These are phyloP conservation scores for Ectemnius lituratus DNA, from an alignment of 2,888 invertebrate species.

Conservation along the genomic window DNA sequence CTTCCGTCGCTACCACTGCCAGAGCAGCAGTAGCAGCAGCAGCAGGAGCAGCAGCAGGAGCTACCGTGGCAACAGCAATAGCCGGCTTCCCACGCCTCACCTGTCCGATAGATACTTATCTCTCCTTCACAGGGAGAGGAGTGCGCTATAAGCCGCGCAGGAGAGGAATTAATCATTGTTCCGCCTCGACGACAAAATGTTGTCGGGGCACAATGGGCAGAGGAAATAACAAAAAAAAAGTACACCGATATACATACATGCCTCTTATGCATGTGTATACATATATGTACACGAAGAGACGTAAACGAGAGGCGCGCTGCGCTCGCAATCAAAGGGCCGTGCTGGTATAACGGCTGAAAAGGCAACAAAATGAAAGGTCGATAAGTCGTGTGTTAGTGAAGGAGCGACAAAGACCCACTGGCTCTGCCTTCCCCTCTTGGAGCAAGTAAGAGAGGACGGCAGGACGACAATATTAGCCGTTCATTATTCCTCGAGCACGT, in stretches of 20 bases:
- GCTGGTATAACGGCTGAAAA: slow-evolving; percentile 60
- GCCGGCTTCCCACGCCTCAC: slow-evolving; percentile 63
- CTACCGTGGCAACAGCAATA: neutral
- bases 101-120: slow-evolving; percentile 63
- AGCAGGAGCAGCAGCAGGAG: neutral
- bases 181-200: slow-evolving; percentile 55
- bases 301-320: slow-evolving; percentile 16
- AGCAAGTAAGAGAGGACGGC: slow-evolving; percentile 25
- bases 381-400: slow-evolving; percentile 67
- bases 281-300: slow-evolving; percentile 14
- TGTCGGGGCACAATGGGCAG: slow-evolving; percentile 52
- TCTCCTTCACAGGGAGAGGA: slow-evolving; percentile 25
- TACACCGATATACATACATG: neutral
- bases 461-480: slow-evolving; percentile 74
- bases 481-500: slow-evolving; percentile 73
- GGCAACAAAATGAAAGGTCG: slow-evolving; percentile 73
- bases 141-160: slow-evolving; percentile 29
- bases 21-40: neutral
- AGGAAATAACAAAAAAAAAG: slow-evolving; percentile 43
- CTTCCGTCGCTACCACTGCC: neutral
- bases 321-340: slow-evolving; percentile 56
- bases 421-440: neutral
- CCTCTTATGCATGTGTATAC: slow-evolving; percentile 22
- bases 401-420: slow-evolving; percentile 15
- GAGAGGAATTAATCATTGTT: slow-evolving; percentile 53